These are phyloP conservation scores for Steinernema feltiae DNA, from an alignment of 1,140 invertebrate species.

Conservation along the genomic window DNA sequence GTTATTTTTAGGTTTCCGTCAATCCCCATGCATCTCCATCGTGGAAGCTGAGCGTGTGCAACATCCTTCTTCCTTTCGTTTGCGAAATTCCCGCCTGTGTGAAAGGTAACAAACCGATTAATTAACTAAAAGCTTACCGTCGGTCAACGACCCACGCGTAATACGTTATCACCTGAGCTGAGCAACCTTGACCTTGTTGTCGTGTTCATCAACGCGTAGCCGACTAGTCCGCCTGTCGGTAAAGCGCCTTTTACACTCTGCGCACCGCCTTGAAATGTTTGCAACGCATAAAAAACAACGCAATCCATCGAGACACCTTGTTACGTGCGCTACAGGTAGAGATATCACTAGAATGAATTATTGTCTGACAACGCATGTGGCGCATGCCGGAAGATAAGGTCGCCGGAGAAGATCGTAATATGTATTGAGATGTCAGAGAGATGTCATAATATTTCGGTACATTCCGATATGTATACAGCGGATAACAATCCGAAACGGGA, in stretches of 20 bases:
- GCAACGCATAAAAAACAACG: background rate
- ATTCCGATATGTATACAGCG: background rate
- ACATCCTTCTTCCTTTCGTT: slow-evolving; percentile 85
- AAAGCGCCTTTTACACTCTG: background rate
- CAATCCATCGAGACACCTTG: background rate
- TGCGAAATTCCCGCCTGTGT: slow-evolving; percentile 85
- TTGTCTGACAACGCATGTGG: background rate
- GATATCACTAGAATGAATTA: no score
- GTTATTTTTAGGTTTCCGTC: background rate
- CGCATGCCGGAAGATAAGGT: background rate
- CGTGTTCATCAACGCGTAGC: background rate
- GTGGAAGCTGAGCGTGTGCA: slow-evolving; percentile 65
- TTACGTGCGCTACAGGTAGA: no score
- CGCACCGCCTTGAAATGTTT: background rate
- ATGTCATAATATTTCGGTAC: background rate
- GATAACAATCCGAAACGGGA: background rate
- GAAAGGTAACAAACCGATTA: slow-evolving; percentile 64
- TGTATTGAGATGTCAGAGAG: background rate
- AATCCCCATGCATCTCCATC: background rate
- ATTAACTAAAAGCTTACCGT: slow-evolving; percentile 9
- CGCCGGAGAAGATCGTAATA: no score
- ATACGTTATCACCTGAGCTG: background rate
- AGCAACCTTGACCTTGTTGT: background rate
- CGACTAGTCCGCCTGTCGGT: background rate
- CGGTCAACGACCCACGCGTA: background rate